Evolutionary conservation across 2,113 vertebrate genomes (phyloP), one percentile per base, ranked within the genome.

Genomic region (Tachysurus fulvidraco): DNA sequence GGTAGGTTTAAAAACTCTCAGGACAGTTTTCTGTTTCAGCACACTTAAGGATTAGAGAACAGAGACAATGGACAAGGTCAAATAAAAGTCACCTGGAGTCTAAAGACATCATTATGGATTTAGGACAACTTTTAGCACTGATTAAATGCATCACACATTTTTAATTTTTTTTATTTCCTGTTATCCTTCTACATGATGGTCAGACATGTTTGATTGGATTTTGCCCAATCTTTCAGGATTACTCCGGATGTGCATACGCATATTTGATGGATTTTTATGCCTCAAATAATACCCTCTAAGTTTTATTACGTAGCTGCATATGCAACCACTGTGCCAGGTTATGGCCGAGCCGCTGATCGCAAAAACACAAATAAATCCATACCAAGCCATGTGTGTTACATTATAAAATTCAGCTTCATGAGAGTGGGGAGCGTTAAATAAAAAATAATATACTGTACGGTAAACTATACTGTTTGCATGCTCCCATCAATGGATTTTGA

Each of bases 141-240:
- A 52, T 81, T 71, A 73, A 60, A 81, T 69, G 62, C 62, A 55
- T 69, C 41, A 69, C 30, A 28, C 30, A 4, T 14, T 14, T 50
- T 74, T 71, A 28, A 59, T 55, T 11, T 57, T 57, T 76, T 54
- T 78, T 60, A 71, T 69, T 71, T 86, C 36, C 77, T 69, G 52
- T 64, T 44, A 46, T n/a, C 21, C 80, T 11, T 60, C 41, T 65
- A 25, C 16, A 8, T 25, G 78, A 60, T 21, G 30, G 28, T 59
- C 25, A 9, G 52, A 71, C 36, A 46, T 71, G 36, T 28, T 36
- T 7, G 52, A 59, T 60, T 46, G 65, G 65, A 73, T 86, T 73
- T 69, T 4, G 0, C 25, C 30, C 77, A 69, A 11, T 62, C 44
- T 62, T 84, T 25, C 7, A 1, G 78, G 64, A 86, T 86, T 71